Conservation (phyloP, 2,888 invertebrate genomes). For the Leptura quadrifasciata region DNA sequence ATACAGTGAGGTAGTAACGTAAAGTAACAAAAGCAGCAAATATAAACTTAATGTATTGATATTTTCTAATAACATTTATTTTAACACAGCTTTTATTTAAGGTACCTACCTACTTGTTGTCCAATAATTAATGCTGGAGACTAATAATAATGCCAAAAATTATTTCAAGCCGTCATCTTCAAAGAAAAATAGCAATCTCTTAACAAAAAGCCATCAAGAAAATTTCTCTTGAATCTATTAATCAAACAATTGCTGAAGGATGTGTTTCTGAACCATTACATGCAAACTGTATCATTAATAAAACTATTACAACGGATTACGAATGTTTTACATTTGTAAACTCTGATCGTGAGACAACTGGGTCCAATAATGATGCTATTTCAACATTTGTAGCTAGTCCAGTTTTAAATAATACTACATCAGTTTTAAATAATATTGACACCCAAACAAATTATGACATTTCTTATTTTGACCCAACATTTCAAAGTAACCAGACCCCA, state of each 20-base stretch:
- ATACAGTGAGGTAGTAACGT: too few species aligned
- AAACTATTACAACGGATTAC: not conserved
- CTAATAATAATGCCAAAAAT: conserved; percentile 9
- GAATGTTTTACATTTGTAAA: not conserved
- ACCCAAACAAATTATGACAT: not conserved
- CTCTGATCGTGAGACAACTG: not conserved
- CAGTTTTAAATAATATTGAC: conserved; percentile 7
- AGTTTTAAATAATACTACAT: not conserved
- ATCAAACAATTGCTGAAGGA: conserved; percentile 12
- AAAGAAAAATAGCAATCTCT: conserved; percentile 4
- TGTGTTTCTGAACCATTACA: conserved; percentile 1
- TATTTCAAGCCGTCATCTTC: conserved; percentile 6
- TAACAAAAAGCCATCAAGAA: not conserved
- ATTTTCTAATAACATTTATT: not conserved
- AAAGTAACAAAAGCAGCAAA: too few species aligned
- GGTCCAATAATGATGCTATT: not conserved
- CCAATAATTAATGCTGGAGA: not conserved
- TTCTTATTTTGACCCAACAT: conserved; percentile 1
- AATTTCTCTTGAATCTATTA: not conserved
- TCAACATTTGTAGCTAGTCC: not conserved
- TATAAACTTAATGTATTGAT: too few species aligned
- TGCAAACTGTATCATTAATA: not conserved
- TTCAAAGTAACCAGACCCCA: not conserved
- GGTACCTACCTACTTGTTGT: not conserved
- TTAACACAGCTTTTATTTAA: not conserved